Evolutionary conservation across 2,888 invertebrate genomes (phyloP), one percentile per base, ranked within the genome.

Genomic region (Pilophorus perplexus): DNA sequence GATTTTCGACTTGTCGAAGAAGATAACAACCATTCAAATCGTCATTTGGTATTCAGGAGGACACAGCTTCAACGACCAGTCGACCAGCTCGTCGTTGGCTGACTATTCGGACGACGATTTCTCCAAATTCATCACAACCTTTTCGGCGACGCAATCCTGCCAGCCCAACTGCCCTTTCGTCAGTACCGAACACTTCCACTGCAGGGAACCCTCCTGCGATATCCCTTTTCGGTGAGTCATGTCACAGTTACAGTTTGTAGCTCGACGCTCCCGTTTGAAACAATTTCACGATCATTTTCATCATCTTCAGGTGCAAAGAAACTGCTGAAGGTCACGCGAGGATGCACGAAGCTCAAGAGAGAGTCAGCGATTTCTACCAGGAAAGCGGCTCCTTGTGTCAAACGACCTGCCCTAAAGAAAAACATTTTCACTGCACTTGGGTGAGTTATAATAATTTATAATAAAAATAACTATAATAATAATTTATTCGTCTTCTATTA

Each of bases 341-440:
- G 76, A 90, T 90, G 72, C 93, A 94, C 76, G 92, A 93, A 74
- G 87, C 90, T 67, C 92, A 93, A 77, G 90, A 90, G 74, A 85
- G 89, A 73, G 87, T 93, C 59, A 90, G 90, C 0, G 89, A 90
- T 20, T 87, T 86, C 74, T 88, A 85, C 75, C 83, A 86, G 54
- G 81, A 82, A 62, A 82, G 83, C 68, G 89, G 89, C 73, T 85
- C 86, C 48, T 38, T 52, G 12, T 64, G 64, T 38, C 64, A 50
- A 25, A 18, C 38, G 37, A 66, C 23, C 23, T 89, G 88, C 74
- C 85, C 87, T 72, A 87, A 87, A 71, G 88, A 89, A 70, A 88
- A 87, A 55, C 93, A 93, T 75, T 93, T 88, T 74, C 93, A 94
- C 75, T 94, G 93, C 79, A 88, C 87, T 75, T 91, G 91, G 91